Evolutionary conservation across 2,888 invertebrate genomes (phyloP).

Genomic region (Hypena proboscidalis): DNA sequence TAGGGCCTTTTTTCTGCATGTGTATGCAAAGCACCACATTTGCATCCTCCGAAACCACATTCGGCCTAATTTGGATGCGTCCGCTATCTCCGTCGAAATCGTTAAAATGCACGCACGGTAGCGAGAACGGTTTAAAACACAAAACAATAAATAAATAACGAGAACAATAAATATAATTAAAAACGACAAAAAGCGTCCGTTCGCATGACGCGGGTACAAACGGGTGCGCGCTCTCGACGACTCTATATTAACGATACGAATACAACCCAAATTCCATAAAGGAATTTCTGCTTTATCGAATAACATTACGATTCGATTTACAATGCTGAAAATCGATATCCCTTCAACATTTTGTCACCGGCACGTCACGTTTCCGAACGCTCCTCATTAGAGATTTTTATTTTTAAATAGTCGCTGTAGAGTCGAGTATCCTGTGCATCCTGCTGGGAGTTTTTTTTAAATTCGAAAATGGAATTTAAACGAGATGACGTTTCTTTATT

Average conservation of each 20-base stretch:
- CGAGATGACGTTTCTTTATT: constrained; percentile 76
- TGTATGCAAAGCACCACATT: constrained; percentile 76
- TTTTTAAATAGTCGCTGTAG: constrained; percentile 59
- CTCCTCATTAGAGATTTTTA: constrained; percentile 75
- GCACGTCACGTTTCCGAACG: constrained; percentile 70
- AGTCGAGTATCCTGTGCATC: constrained; percentile 59
- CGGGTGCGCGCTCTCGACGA: constrained; percentile 73
- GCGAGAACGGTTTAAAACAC: constrained; percentile 72
- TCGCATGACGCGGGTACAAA: constrained; percentile 76
- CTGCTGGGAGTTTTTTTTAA: constrained; percentile 50
- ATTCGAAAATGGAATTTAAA: constrained; percentile 77
- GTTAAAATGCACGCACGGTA: constrained; percentile 81
- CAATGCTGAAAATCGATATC: constrained; percentile 43
- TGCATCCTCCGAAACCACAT: constrained; percentile 69
- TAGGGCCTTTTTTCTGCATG: constrained; percentile 57
- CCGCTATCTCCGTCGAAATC: constrained; percentile 73
- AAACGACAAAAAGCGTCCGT: constrained; percentile 81
- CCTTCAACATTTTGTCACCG: constrained; percentile 78
- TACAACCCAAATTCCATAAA: constrained; percentile 44
- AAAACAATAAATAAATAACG: constrained; percentile 82
- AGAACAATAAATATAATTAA: constrained; percentile 84
- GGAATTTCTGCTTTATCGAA: constrained; percentile 49
- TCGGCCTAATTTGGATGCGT: constrained; percentile 79
- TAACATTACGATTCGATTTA: constrained; percentile 51
- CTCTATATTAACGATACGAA: constrained; percentile 71